phyloP scores from a whole-genome alignment of 2,888 invertebrate genomes.

The Rhamnusium bicolor region DNA sequence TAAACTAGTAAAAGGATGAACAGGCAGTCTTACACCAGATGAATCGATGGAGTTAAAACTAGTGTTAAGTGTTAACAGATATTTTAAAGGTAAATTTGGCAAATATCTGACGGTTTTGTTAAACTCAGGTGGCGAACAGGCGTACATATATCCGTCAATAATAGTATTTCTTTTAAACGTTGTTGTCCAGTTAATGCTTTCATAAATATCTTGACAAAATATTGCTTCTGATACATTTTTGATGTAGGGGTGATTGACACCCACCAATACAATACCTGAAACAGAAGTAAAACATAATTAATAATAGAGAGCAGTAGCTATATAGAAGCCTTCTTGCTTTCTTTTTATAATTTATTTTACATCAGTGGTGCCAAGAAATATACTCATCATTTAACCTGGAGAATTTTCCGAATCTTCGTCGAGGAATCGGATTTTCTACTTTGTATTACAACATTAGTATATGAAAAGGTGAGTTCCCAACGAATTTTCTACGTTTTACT shows the following conservation, averaged over 20 bases:
- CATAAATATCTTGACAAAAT: constrained; percentile 72
- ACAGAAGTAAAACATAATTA: neutral
- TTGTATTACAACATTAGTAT: too few species aligned
- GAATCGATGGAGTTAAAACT: constrained; percentile 9
- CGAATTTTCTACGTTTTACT: too few species aligned
- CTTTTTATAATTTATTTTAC: too few species aligned
- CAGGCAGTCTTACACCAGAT: neutral
- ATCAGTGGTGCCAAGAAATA: too few species aligned
- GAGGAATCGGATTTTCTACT: too few species aligned
- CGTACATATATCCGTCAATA: constrained; percentile 76
- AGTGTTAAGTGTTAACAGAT: constrained; percentile 64
- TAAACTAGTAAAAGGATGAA: neutral
- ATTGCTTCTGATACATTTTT: constrained; percentile 50
- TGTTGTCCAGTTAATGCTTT: constrained; percentile 75
- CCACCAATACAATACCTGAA: constrained; percentile 75
- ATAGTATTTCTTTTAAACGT: constrained; percentile 68
- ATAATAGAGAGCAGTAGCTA: too few species aligned
- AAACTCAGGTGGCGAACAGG: constrained; percentile 76
- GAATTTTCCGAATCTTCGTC: too few species aligned
- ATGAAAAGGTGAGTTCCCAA: too few species aligned
- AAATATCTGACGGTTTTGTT: constrained; percentile 72
- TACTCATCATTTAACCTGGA: too few species aligned
- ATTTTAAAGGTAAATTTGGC: constrained; percentile 72
- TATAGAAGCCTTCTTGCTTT: too few species aligned
- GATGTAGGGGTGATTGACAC: constrained; percentile 76